A percentile compares a stretch with the other conserved stretches of the same genome.
These are phyloP conservation scores for Heteractis magnifica DNA, from an alignment of 92 coral and sea anemone genomes.

Conservation along the genomic window DNA sequence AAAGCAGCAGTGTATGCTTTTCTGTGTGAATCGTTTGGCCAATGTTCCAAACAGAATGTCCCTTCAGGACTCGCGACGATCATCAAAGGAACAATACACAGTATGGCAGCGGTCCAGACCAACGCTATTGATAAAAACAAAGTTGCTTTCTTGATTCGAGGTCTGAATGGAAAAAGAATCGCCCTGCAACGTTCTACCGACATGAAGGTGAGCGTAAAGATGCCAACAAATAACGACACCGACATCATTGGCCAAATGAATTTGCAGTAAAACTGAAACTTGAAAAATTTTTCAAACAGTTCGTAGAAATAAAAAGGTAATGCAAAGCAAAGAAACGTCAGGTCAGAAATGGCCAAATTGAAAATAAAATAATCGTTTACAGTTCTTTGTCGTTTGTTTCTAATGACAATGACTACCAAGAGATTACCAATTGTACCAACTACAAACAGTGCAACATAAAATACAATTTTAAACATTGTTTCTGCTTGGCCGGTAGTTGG, in stretches of 20 bases:
- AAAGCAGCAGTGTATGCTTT: conserved; percentile 71
- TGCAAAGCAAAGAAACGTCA: conserved; percentile 65
- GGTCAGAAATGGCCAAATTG: conserved; percentile 70
- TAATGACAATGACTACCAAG: conserved; percentile 59
- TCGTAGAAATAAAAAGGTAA: conserved; percentile 72
- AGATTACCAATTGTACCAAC: conserved; percentile 71
- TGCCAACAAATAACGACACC: conserved; percentile 63
- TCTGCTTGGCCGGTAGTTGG: conserved; percentile 38
- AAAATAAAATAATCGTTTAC: conserved; percentile 73
- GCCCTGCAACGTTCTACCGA: conserved; percentile 79
- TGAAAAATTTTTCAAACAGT: conserved; percentile 51
- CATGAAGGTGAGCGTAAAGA: conserved; percentile 69
- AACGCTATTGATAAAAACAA: conserved; percentile 36
- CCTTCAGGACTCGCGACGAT: conserved; percentile 52
- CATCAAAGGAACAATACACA: conserved; percentile 64
- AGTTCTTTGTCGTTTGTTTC: conserved; percentile 56
- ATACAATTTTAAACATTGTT: conserved; percentile 49
- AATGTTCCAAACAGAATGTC: conserved; percentile 57
- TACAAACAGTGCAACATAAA: conserved; percentile 59
- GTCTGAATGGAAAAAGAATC: conserved; percentile 64
- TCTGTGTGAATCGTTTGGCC: conserved; percentile 61
- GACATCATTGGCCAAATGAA: conserved; percentile 88
- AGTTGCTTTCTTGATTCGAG: conserved; percentile 56
- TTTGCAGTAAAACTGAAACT: conserved; percentile 71
- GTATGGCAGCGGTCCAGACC: conserved; percentile 56